These are phyloP conservation scores for Euphonia xanthogaster DNA, from an alignment of 2,797 vertebrate genomes.

Conservation along the genomic window DNA sequence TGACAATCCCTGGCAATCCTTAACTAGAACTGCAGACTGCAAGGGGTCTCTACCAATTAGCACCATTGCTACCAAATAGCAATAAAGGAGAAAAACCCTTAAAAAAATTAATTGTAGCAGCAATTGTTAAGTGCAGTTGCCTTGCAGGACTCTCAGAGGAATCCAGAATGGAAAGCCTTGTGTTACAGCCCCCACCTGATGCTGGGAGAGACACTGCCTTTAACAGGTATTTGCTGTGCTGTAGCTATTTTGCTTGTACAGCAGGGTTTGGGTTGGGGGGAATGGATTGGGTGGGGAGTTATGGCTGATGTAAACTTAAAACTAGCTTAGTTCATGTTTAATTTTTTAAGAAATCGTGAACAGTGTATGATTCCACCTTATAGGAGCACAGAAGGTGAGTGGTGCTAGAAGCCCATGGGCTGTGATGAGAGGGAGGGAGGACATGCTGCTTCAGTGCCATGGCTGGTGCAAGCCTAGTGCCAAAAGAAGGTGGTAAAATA, in stretches of 20 bases:
- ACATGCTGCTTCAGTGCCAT: rapidly evolving
- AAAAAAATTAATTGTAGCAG: not conserved
- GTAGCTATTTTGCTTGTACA: not conserved
- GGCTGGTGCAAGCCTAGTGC: not conserved
- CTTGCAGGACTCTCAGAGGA: not conserved
- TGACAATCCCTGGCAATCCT: not conserved
- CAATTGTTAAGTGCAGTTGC: not conserved
- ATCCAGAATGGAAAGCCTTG: not conserved
- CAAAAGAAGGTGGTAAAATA: not conserved
- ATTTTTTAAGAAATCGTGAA: not conserved
- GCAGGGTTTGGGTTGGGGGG: not conserved
- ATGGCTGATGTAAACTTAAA: not conserved
- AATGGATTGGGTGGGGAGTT: not conserved
- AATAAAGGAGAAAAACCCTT: not conserved
- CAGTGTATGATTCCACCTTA: not conserved
- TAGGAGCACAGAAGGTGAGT: not conserved
- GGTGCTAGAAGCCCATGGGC: not conserved
- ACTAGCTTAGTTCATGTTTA: not conserved
- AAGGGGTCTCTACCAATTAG: not conserved
- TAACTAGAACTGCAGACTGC: not conserved
- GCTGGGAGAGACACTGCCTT: not conserved
- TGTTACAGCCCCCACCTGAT: not conserved
- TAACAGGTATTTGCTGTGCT: not conserved
- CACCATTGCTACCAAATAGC: not conserved
- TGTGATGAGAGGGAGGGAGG: not conserved